Percentiles rank a stretch among this genome's conserved stretches.
phyloP scores from a whole-genome alignment of 2,888 invertebrate species.

The Dynastes maya region DNA sequence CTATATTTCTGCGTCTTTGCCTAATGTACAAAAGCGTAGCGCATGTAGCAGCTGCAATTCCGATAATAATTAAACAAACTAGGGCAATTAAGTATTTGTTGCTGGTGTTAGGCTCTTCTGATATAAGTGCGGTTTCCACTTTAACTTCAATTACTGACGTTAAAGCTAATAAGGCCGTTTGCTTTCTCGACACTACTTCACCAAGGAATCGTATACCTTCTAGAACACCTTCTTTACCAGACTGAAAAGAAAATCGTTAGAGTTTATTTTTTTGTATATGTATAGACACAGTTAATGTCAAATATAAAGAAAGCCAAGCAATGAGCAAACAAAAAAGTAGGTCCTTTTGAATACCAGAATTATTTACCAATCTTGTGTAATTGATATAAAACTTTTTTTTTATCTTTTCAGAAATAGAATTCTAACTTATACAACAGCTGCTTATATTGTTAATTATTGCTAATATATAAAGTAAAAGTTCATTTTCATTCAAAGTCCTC shows the following conservation, averaged over 20 bases:
- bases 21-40: constrained; percentile 74
- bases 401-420: too few relatives aligned
- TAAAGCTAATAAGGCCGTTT: constrained; percentile 76
- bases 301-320: too few relatives aligned
- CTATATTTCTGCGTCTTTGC: constrained; percentile 72
- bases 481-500: too few relatives aligned
- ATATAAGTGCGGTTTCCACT: constrained; percentile 80
- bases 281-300: not conserved
- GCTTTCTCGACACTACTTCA: constrained; percentile 77
- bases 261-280: not conserved
- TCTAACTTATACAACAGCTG: not conserved
- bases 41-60: constrained; percentile 66
- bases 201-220: constrained; percentile 76
- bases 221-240: constrained; percentile 72
- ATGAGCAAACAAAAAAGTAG: too few relatives aligned
- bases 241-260: constrained; percentile 67
- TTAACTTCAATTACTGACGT: constrained; percentile 85
- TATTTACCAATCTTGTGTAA: too few relatives aligned
- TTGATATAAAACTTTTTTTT: too few relatives aligned
- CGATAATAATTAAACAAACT: constrained; percentile 70
- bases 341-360: too few relatives aligned
- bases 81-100: constrained; percentile 70
- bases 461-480: too few relatives aligned
- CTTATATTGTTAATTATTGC: too few relatives aligned
- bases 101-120: constrained; percentile 71